Evolutionary conservation across 2,888 invertebrate species (phyloP).

Genomic region (Brenthis hecate): DNA sequence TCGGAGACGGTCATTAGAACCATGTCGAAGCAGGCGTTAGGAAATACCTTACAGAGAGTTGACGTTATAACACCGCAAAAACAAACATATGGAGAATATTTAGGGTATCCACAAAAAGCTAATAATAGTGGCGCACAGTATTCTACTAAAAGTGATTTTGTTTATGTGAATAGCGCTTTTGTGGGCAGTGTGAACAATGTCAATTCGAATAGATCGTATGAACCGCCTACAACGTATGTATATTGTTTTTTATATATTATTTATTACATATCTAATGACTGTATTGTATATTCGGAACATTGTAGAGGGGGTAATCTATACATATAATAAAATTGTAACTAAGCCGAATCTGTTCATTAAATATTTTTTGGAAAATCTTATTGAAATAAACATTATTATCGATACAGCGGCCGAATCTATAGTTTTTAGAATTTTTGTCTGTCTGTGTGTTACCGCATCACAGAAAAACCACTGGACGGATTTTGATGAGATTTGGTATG

Average conservation of each 20-base stretch:
- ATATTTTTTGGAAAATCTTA: too few relatives aligned
- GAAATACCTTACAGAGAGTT: conserved; percentile 27
- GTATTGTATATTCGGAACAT: too few relatives aligned
- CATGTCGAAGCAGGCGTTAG: conserved; percentile 40
- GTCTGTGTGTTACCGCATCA: too few relatives aligned
- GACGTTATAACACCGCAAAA: conserved; percentile 34
- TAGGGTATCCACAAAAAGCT: neutral
- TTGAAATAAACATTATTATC: too few relatives aligned
- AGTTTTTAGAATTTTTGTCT: too few relatives aligned
- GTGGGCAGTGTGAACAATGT: conserved; percentile 61
- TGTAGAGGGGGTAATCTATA: too few relatives aligned
- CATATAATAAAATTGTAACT: too few relatives aligned
- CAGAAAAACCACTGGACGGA: too few relatives aligned
- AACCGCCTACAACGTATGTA: conserved; percentile 56
- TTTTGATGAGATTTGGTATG: too few relatives aligned
- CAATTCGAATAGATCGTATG: conserved; percentile 38
- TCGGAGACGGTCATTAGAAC: conserved; percentile 15
- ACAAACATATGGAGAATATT: conserved; percentile 41
- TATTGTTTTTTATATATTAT: neutral
- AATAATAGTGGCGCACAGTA: conserved; percentile 1
- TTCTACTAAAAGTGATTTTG: conserved; percentile 49
- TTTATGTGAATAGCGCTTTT: conserved; percentile 66
- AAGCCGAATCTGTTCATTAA: too few relatives aligned
- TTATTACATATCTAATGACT: too few relatives aligned
- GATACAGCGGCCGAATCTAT: too few relatives aligned